Base-by-base conservation (phyloP, 1,140 invertebrate species). In the Drosophila equinoxialis region DNA sequence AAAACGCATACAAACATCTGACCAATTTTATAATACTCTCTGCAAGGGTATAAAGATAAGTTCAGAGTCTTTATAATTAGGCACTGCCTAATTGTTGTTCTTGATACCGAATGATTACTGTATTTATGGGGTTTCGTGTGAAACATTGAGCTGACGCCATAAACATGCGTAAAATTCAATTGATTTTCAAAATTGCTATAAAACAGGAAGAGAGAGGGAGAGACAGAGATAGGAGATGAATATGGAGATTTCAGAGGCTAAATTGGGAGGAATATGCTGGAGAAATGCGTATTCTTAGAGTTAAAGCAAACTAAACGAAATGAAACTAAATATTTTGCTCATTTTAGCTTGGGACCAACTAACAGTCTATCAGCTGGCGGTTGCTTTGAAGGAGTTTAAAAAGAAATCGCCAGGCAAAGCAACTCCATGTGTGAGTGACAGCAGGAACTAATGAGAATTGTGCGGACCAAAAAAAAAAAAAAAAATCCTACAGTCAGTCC, bases 131-230 rank as follows among this genome's bases (percentile, higher is more conserved):
- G 6, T 14, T 1, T 55, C 54, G 42, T 39, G 37, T 60, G 57
- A 65, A 62, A 62, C 41, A n/a, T 35, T 62, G 65, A 54, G 45
- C 54, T 58, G 59, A 20, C 8, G 23, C 63, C 66, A 86, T 87
- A 87, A 86, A 87, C 79, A 86, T 87, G 79, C 82, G 82, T 85
- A 83, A 87, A 85, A 83, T 87, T 87, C 83, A 86, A 86, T 86
- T 86, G 83, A 86, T 86, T 86, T 87, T 83, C 6, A 64, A 33
- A 6, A 35, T 17, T 7, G 33, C 6, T 10, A 51, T 23, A 30
- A 30, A 30, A 6, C 30, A 30, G 30, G 30, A 5, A 30, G 3
- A 26, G 11, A 6, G 42, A 20, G n/a, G 62, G 71, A 70, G 63
- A 54, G 60, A 72, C 39, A 66, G 58, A 70, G 68, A 62, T 77